These are phyloP conservation scores for Gila robusta DNA, from an alignment of 2,797 vertebrate genomes.

Conservation along the genomic window DNA sequence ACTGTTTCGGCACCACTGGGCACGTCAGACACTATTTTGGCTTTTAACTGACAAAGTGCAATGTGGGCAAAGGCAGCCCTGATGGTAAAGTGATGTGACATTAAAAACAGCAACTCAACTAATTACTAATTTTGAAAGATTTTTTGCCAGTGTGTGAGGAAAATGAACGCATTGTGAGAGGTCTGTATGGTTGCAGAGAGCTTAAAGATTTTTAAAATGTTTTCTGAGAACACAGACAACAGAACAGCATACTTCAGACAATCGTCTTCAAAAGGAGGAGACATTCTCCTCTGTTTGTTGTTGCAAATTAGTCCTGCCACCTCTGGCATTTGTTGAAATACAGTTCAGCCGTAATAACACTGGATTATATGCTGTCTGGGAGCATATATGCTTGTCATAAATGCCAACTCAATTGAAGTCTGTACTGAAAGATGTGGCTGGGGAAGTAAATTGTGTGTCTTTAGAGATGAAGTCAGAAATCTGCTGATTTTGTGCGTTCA, in stretches of 20 bases:
- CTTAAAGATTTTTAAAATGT: neutral
- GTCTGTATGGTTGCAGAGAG: neutral
- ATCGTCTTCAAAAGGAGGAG: constrained; percentile 13
- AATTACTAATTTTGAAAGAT: constrained; percentile 15
- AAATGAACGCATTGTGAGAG: neutral
- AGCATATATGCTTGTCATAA: constrained; percentile 39
- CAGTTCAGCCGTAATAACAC: constrained; percentile 20
- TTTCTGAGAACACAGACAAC: neutral
- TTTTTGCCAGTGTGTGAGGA: neutral
- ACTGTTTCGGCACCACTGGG: constrained; percentile 33
- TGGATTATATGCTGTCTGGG: constrained; percentile 42
- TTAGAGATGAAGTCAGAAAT: constrained; percentile 39
- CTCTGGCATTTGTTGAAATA: constrained; percentile 28
- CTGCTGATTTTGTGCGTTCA: constrained; percentile 28
- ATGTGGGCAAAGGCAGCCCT: constrained; percentile 23
- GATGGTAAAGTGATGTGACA: constrained; percentile 7
- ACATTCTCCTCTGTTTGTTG: constrained; percentile 1
- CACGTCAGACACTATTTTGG: constrained; percentile 25
- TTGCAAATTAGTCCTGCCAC: constrained; percentile 31
- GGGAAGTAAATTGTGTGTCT: constrained; percentile 17
- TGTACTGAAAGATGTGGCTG: neutral
- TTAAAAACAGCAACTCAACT: neutral
- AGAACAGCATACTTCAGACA: constrained; percentile 8
- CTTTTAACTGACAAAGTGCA: constrained; percentile 40
- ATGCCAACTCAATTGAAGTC: constrained; percentile 34